A percentile compares a stretch with the other conserved stretches of the same genome.
Evolutionary conservation across 1,140 invertebrate genomes (phyloP).

Genomic region (Sycophaga agraensis): DNA sequence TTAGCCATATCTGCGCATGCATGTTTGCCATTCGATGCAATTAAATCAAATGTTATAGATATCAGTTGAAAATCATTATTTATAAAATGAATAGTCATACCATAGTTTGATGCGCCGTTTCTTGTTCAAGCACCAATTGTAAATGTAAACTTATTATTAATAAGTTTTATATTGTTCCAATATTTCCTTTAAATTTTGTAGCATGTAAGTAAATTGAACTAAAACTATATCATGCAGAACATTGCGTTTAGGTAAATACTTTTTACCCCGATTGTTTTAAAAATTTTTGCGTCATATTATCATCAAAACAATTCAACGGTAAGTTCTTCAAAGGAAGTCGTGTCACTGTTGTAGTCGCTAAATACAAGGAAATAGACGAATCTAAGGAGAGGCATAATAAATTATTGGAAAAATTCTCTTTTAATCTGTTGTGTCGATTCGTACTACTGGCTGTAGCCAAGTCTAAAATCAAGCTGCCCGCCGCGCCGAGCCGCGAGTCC

Average conservation of each 20-base stretch:
- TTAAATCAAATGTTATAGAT: not conserved
- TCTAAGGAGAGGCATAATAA: too few relatives aligned
- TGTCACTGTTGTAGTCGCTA: not conserved
- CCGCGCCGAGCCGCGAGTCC: too few relatives aligned
- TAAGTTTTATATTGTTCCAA: not conserved
- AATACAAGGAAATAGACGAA: too few relatives aligned
- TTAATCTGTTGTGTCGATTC: too few relatives aligned
- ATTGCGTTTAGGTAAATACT: not conserved
- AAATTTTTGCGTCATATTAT: not conserved
- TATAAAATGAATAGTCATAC: not conserved
- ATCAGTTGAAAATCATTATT: not conserved
- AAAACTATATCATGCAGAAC: not conserved
- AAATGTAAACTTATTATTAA: not conserved
- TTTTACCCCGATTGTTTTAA: not conserved
- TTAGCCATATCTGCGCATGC: not conserved
- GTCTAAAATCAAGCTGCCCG: too few relatives aligned
- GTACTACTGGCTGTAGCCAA: too few relatives aligned
- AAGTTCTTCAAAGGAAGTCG: not conserved
- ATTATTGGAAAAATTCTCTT: too few relatives aligned
- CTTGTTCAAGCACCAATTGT: not conserved
- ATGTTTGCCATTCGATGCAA: not conserved
- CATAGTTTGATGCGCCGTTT: not conserved
- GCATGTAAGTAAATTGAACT: not conserved
- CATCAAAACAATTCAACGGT: not conserved
- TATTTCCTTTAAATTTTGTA: not conserved